Percentiles rank a stretch among this genome's conserved stretches.
Conservation (phyloP, 2,888 invertebrate species). For the Drosophila multiciliata region DNA sequence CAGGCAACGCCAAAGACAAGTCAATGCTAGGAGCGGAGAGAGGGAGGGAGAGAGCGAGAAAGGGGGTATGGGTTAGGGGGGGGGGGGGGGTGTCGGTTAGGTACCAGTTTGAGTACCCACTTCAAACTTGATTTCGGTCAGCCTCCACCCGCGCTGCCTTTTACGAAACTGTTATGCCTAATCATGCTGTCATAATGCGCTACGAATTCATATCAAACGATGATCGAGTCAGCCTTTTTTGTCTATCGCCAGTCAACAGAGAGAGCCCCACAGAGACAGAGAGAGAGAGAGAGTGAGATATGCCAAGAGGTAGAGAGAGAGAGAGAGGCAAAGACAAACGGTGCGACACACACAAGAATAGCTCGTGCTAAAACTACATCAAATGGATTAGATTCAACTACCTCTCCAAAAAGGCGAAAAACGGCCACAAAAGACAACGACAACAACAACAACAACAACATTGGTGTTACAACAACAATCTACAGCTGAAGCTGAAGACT, state of each 20-base stretch:
- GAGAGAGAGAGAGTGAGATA: slow-evolving; percentile 1
- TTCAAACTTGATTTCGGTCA: slow-evolving; percentile 79
- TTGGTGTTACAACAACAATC: slow-evolving; percentile 47
- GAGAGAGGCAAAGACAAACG: slow-evolving; percentile 42
- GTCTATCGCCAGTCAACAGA: slow-evolving; percentile 36
- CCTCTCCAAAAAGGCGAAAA: slow-evolving; percentile 79
- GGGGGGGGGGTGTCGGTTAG: background rate
- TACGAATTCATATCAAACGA: slow-evolving; percentile 81
- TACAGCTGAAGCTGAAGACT: slow-evolving; percentile 40
- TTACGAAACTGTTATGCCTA: slow-evolving; percentile 83
- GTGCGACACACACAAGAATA: slow-evolving; percentile 78
- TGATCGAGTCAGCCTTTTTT: slow-evolving; percentile 79
- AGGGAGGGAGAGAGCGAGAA: background rate
- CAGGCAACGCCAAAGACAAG: slow-evolving; percentile 12
- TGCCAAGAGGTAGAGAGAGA: slow-evolving; percentile 3
- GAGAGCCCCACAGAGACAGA: slow-evolving; percentile 1
- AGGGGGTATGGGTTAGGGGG: background rate
- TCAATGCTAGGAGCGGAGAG: background rate
- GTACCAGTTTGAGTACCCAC: slow-evolving; percentile 55
- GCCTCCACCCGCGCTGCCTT: slow-evolving; percentile 72
- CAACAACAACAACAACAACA: slow-evolving; percentile 44
- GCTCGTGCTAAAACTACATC: slow-evolving; percentile 83
- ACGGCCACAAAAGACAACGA: slow-evolving; percentile 71
- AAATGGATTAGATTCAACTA: slow-evolving; percentile 82
- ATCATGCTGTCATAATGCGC: slow-evolving; percentile 85